Conservation (phyloP, 2,797 vertebrate genomes). For the Petrocephalus sullivani region DNA sequence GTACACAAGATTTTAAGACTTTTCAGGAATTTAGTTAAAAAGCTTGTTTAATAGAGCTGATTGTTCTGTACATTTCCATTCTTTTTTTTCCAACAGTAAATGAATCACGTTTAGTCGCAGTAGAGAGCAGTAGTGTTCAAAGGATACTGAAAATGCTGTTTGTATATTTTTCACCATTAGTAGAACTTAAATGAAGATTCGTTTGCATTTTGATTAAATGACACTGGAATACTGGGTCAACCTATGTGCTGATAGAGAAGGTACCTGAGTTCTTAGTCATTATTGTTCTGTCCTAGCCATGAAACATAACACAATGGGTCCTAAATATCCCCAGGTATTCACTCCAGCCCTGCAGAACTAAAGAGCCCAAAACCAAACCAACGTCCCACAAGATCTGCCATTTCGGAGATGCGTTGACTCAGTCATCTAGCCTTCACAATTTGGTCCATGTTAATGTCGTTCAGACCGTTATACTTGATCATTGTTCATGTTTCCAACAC, state of each 20-base stretch:
- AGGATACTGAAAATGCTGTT: not conserved
- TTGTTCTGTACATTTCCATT: not conserved
- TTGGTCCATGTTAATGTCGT: not conserved
- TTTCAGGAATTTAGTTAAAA: not conserved
- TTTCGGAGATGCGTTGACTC: not conserved
- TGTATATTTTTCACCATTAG: not conserved
- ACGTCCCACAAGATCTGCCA: not conserved
- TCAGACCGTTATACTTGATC: not conserved
- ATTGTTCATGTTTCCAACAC: not conserved
- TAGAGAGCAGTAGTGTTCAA: not conserved
- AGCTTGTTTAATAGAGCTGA: not conserved
- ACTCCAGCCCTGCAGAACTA: too few species aligned
- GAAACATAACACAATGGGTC: not conserved
- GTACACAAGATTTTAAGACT: not conserved
- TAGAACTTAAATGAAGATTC: not conserved
- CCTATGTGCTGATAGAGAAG: not conserved
- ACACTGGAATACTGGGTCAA: not conserved
- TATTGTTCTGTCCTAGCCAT: not conserved
- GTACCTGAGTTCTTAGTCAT: not conserved
- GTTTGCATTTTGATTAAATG: not conserved
- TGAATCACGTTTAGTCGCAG: not conserved
- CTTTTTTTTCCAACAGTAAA: not conserved
- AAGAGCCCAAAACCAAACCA: too few species aligned
- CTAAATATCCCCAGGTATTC: too few species aligned
- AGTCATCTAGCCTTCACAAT: not conserved